A percentile compares a stretch with the other conserved stretches of the same genome.
These are phyloP conservation scores for Rosalia funebris DNA, from an alignment of 2,888 invertebrate genomes.

Conservation along the genomic window DNA sequence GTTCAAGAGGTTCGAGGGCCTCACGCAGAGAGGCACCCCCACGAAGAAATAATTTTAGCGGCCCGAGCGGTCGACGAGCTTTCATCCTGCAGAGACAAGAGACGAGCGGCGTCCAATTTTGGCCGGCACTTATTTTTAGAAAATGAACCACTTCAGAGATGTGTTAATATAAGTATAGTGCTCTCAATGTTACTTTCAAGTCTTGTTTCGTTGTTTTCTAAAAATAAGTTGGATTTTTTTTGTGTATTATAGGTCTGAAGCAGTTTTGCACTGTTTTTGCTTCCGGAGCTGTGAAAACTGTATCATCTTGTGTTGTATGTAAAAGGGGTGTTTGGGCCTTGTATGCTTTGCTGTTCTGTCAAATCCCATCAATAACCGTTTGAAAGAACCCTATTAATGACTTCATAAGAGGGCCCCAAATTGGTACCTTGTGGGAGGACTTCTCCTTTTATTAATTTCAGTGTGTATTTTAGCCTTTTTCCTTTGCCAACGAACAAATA, in stretches of 20 bases:
- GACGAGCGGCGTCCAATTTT: constrained; percentile 31
- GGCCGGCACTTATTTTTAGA: constrained; percentile 56
- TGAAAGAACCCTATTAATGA: neutral
- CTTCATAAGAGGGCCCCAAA: neutral
- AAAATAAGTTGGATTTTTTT: constrained; percentile 53
- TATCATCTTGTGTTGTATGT: constrained; percentile 50
- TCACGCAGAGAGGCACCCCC: constrained; percentile 89
- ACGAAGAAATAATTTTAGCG: constrained; percentile 74
- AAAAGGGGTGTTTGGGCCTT: constrained; percentile 19
- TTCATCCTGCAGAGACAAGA: constrained; percentile 30
- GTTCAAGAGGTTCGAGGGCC: constrained; percentile 98
- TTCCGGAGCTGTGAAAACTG: constrained; percentile 57
- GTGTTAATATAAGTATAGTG: constrained; percentile 39
- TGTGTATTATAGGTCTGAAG: constrained; percentile 57
- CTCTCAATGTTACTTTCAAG: constrained; percentile 36
- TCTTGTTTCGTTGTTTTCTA: constrained; percentile 50
- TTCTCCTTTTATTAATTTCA: too few relatives aligned
- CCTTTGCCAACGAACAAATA: neutral
- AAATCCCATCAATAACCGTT: too few relatives aligned
- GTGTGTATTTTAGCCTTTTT: too few relatives aligned
- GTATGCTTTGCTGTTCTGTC: too few relatives aligned
- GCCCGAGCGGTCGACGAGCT: constrained; percentile 35
- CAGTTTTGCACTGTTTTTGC: constrained; percentile 57
- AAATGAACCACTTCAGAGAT: constrained; percentile 45
- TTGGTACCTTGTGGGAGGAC: neutral